Evolutionary conservation across 2,888 invertebrate genomes (phyloP).

Genomic region (Notodonta dromedarius): DNA sequence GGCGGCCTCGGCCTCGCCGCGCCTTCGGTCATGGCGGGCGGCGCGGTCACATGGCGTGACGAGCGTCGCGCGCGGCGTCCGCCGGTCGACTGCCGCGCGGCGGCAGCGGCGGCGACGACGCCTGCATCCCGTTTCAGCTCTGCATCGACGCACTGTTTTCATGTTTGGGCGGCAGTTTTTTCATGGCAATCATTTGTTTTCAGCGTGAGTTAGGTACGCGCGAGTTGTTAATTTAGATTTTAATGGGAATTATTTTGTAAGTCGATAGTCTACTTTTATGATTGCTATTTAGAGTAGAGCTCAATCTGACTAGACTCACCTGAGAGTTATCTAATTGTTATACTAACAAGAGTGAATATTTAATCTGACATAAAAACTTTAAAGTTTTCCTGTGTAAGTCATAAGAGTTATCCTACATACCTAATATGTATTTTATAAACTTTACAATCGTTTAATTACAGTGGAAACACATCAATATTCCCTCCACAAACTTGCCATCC

Average conservation of each 20-base stretch:
- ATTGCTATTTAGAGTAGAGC: too few relatives aligned
- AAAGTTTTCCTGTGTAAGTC: too few relatives aligned
- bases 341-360: too few relatives aligned
- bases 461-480: too few relatives aligned
- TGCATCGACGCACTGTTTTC: constrained; percentile 51
- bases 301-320: too few relatives aligned
- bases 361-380: too few relatives aligned
- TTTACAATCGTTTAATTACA: too few relatives aligned
- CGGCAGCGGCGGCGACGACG: constrained; percentile 38
- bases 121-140: constrained; percentile 41
- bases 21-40: constrained; percentile 76
- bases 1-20: constrained; percentile 79
- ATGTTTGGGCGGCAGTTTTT: constrained; percentile 42
- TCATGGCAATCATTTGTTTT: constrained; percentile 32
- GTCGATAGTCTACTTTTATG: too few relatives aligned
- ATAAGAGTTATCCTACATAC: too few relatives aligned
- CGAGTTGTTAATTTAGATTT: constrained; percentile 10
- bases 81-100: constrained; percentile 58
- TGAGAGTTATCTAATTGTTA: too few relatives aligned
- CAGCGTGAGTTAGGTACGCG: constrained; percentile 6
- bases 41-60: constrained; percentile 61
- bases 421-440: too few relatives aligned
- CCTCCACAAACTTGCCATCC: too few relatives aligned
- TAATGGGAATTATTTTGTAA: neutral
- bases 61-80: constrained; percentile 64